Evolutionary conservation across 2,113 vertebrate species (phyloP), one percentile per base, ranked within the genome.

Genomic region (Sakesphorus luctuosus): DNA sequence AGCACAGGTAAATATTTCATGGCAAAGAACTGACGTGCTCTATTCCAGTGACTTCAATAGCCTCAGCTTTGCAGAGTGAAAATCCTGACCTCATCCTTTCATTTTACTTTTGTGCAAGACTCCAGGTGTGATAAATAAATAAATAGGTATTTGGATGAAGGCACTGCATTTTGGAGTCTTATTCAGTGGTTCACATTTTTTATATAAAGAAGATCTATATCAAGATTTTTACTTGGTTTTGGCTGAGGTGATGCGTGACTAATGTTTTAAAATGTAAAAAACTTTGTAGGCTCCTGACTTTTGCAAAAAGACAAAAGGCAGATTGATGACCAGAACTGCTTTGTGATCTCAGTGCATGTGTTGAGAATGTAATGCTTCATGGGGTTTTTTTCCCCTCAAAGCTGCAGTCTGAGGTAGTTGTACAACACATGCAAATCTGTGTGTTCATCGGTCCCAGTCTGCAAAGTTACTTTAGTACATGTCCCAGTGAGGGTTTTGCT

Each of bases 401-500:
- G 33, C 56, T 86, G 53, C 65, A 61, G 44, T 75, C 40, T 77
- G 53, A 50, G 33, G 5, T 55, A 13, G 14, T 80, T 91, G 67
- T 80, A 84, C 47, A 68, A 65, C 38, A 59, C 55, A 36, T 66
- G 78, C 67, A 55, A 31, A 84, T 91, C 47, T 84, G 2, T 62
- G 40, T 16, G 14, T 38, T 53, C 43, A 5, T 66, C 78, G 66
- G 86, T 75, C 76, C 53, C 69, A 75, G 61, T 79, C 80, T 92
- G 86, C 40, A 58, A 53, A 93, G 83, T 90, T 84, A 61, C 85
- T 86, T 92, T 47, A 78, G 72, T 67, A 13, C 3, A 0, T 58
- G 74, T 85, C 86, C 82, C 90, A 87, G 65, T 31, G 90, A 92
- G 90, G 69, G 49, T 81, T 92, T 87, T 96, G 86, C 80, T 95